Conservation (phyloP, 2,888 invertebrate genomes). For the Erebia palarica region DNA sequence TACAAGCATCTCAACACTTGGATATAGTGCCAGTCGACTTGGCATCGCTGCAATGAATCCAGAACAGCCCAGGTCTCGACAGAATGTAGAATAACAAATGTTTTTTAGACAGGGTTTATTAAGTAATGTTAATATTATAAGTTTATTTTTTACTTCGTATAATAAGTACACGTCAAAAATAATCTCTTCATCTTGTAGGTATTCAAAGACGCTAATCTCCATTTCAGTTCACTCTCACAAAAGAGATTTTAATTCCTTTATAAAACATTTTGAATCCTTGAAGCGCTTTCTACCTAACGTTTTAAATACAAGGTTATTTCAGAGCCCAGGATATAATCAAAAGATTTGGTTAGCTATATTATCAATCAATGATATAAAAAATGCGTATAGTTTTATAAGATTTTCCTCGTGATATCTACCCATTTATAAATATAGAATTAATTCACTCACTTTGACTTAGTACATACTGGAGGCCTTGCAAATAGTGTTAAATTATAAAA, state of each 20-base stretch:
- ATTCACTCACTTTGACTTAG: too few species aligned
- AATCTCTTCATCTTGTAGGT: slow-evolving; percentile 12
- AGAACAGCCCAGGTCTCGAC: too few species aligned
- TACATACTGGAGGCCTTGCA: too few species aligned
- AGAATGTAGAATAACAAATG: too few species aligned
- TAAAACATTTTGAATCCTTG: slow-evolving; percentile 19
- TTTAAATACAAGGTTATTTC: slow-evolving; percentile 8
- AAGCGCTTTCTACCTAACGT: slow-evolving; percentile 3
- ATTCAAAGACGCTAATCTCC: slow-evolving; percentile 18
- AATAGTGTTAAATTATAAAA: too few species aligned
- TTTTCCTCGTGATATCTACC: background rate
- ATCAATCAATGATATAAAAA: background rate
- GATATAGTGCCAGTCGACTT: too few species aligned
- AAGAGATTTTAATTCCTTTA: slow-evolving; percentile 21
- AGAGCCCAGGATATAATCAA: background rate
- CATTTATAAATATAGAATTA: too few species aligned
- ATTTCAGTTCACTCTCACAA: slow-evolving; percentile 19
- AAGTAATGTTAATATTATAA: background rate
- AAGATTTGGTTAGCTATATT: slow-evolving; percentile 4
- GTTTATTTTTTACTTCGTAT: background rate
- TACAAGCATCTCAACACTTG: too few species aligned
- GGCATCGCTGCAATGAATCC: too few species aligned
- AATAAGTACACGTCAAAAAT: slow-evolving; percentile 1
- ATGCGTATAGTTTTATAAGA: background rate
- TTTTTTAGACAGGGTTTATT: background rate